A percentile compares a stretch with the other conserved stretches of the same genome.
Conservation (phyloP, 2,888 invertebrate species). For the Trichogramma dendrolimi region DNA sequence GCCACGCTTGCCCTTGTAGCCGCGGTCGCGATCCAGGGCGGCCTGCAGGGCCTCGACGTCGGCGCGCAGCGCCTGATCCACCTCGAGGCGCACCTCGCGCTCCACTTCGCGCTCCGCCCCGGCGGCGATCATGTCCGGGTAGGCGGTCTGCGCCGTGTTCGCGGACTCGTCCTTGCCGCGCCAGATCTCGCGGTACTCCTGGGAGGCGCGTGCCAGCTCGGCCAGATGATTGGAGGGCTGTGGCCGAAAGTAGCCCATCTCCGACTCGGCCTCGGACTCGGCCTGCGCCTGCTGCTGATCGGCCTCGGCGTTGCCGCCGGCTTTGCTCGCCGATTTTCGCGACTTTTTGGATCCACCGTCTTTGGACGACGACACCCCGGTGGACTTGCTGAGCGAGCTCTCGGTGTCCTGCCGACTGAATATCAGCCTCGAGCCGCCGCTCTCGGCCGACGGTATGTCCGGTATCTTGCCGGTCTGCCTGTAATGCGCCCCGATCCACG, state of each 20-base stretch:
- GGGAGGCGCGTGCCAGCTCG: slow-evolving; percentile 67
- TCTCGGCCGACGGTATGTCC: slow-evolving; percentile 86
- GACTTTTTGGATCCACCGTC: slow-evolving; percentile 64
- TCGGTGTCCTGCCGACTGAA: slow-evolving; percentile 78
- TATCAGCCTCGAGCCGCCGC: slow-evolving; percentile 82
- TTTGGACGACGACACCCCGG: slow-evolving; percentile 68
- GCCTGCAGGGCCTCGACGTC: slow-evolving; percentile 64
- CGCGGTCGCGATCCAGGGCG: slow-evolving; percentile 69
- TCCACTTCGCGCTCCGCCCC: slow-evolving; percentile 82
- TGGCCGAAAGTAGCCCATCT: slow-evolving; percentile 62
- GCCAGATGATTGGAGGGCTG: slow-evolving; percentile 68
- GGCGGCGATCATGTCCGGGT: slow-evolving; percentile 76
- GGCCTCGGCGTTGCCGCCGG: slow-evolving; percentile 60
- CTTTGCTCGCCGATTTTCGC: slow-evolving; percentile 67
- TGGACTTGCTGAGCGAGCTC: slow-evolving; percentile 75
- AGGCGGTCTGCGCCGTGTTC: slow-evolving; percentile 72
- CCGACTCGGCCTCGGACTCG: slow-evolving; percentile 60
- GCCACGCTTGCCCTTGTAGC: slow-evolving; percentile 70
- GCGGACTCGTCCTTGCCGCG: slow-evolving; percentile 70
- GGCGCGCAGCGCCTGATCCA: slow-evolving; percentile 71
- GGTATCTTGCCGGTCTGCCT: slow-evolving; percentile 82
- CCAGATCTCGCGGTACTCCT: slow-evolving; percentile 83
- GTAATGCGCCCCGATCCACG: slow-evolving; percentile 81
- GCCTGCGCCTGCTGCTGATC: slow-evolving; percentile 46
- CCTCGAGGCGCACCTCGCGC: slow-evolving; percentile 73